These are phyloP conservation scores for Drosophila pseudoananassae DNA, from an alignment of 1,140 invertebrate genomes.

Conservation along the genomic window DNA sequence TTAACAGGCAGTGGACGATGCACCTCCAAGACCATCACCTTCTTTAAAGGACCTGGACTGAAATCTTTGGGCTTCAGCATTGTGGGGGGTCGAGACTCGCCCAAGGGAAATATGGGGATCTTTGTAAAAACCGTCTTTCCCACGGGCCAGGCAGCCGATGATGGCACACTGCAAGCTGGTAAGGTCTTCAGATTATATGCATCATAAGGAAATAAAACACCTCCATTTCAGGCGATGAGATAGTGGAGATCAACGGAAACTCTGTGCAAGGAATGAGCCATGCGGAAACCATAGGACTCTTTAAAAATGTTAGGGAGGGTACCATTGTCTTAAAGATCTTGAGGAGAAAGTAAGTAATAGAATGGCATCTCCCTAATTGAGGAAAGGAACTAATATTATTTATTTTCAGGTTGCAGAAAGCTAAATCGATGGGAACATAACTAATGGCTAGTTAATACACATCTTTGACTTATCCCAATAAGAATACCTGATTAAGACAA, in stretches of 20 bases:
- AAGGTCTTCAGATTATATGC: slow-evolving; percentile 35
- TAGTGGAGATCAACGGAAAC: slow-evolving; percentile 94
- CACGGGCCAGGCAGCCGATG: slow-evolving; percentile 93
- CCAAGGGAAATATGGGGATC: slow-evolving; percentile 95
- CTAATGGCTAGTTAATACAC: background rate
- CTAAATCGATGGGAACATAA: slow-evolving; percentile 80
- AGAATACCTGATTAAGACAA: background rate
- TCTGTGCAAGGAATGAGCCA: slow-evolving; percentile 93
- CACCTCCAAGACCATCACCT: slow-evolving; percentile 84
- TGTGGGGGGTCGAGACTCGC: slow-evolving; percentile 94
- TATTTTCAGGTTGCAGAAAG: slow-evolving; percentile 71
- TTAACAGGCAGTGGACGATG: slow-evolving; percentile 64
- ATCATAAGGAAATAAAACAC: background rate
- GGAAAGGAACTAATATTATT: too few species aligned
- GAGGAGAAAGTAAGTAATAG: slow-evolving; percentile 86
- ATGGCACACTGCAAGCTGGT: slow-evolving; percentile 94
- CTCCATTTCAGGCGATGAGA: slow-evolving; percentile 91
- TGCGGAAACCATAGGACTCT: slow-evolving; percentile 93
- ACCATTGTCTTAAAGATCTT: slow-evolving; percentile 93
- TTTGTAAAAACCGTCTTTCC: slow-evolving; percentile 96
- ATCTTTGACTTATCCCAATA: slow-evolving; percentile 1
- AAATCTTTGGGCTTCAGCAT: slow-evolving; percentile 96
- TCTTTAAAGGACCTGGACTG: slow-evolving; percentile 92
- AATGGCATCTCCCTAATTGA: background rate
- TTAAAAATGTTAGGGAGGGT: slow-evolving; percentile 94